A percentile compares a stretch with the other conserved stretches of the same genome.
Conservation (phyloP, 2,797 vertebrate genomes). For the Cossypha heuglini region DNA sequence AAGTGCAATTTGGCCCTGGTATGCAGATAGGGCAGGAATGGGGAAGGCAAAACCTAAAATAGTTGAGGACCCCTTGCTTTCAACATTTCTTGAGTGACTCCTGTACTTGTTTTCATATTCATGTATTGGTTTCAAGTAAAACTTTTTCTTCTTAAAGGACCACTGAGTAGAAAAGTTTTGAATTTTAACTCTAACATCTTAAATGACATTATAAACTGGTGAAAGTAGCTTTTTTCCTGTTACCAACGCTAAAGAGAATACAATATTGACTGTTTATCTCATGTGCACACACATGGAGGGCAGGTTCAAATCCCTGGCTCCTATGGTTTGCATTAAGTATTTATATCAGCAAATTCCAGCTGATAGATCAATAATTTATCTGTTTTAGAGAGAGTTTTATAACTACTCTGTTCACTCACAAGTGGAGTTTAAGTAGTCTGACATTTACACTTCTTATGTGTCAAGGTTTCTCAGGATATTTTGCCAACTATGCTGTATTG, state of each 20-base stretch:
- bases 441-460: neutral
- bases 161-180: neutral
- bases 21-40: neutral
- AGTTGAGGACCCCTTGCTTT: neutral
- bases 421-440: neutral
- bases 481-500: neutral
- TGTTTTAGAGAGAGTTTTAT: neutral
- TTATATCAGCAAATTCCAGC: neutral
- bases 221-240: neutral
- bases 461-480: neutral
- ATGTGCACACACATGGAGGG: fast-evolving
- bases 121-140: neutral
- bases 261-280: neutral
- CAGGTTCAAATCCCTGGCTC: neutral
- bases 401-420: neutral
- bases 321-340: neutral
- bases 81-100: neutral
- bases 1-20: neutral
- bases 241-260: neutral
- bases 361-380: neutral
- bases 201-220: neutral
- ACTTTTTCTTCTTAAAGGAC: neutral
- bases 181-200: neutral
- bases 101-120: neutral
- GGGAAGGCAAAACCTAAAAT: neutral